These are phyloP conservation scores for Spea hammondii DNA, from an alignment of 2,797 vertebrate species.

Conservation along the genomic window DNA sequence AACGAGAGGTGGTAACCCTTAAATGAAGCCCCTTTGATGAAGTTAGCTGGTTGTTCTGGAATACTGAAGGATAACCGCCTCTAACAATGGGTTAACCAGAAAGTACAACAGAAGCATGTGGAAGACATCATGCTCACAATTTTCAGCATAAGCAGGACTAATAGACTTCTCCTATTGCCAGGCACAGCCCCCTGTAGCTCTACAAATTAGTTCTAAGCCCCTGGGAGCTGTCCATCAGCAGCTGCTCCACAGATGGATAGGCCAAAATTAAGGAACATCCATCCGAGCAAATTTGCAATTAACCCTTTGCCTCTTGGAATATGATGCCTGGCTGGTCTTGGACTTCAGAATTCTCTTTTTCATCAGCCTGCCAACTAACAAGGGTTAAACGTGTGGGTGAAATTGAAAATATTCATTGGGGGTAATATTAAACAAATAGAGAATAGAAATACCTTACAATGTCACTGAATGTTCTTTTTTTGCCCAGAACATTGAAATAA, in stretches of 20 bases:
- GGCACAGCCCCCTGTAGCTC: constrained; percentile 66
- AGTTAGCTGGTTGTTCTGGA: constrained; percentile 4
- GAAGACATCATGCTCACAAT: constrained; percentile 68
- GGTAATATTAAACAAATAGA: too few species aligned
- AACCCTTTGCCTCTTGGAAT: constrained; percentile 4
- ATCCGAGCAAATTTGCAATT: constrained; percentile 1
- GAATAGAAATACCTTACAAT: too few species aligned
- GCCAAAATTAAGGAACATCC: constrained; percentile 25
- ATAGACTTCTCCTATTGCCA: constrained; percentile 65
- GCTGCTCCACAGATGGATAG: constrained; percentile 69
- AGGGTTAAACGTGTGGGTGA: too few species aligned
- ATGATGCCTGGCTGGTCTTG: background rate
- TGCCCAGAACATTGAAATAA: too few species aligned
- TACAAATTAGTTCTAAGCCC: constrained; percentile 70
- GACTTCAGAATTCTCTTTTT: background rate
- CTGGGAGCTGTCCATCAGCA: constrained; percentile 65
- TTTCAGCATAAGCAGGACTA: constrained; percentile 66
- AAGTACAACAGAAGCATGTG: constrained; percentile 67
- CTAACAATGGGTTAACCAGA: constrained; percentile 60
- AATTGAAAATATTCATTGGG: too few species aligned
- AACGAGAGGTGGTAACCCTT: background rate
- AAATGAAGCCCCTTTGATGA: background rate
- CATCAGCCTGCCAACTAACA: too few species aligned
- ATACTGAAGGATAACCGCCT: constrained; percentile 48
- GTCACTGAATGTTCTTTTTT: too few species aligned